These are phyloP conservation scores for Labeo rohita DNA, from an alignment of 2,113 vertebrate species.

Conservation along the genomic window DNA sequence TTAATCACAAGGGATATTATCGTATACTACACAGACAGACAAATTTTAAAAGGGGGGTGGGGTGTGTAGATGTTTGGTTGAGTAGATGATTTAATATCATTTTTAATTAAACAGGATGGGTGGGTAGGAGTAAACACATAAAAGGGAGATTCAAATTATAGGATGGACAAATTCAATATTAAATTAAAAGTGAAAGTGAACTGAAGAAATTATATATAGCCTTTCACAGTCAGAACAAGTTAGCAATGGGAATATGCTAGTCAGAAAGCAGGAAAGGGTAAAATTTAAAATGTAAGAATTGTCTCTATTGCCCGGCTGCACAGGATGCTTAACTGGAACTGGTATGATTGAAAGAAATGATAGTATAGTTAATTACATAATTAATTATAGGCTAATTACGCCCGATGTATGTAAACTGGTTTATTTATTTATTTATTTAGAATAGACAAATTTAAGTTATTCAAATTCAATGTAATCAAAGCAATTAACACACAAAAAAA, in stretches of 20 bases:
- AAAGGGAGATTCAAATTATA: background rate
- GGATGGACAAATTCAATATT: background rate
- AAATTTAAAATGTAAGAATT: background rate
- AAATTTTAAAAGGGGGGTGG: background rate
- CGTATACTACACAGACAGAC: background rate
- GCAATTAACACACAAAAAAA: too few species aligned
- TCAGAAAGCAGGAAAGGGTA: background rate
- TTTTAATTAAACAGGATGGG: constrained; percentile 2
- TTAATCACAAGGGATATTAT: background rate
- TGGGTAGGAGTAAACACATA: background rate
- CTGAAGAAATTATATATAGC: background rate
- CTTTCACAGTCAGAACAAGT: background rate
- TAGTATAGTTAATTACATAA: too few species aligned
- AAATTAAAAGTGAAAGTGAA: background rate
- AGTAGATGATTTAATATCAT: background rate
- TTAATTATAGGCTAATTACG: background rate
- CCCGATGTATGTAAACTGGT: too few species aligned
- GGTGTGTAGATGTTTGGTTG: background rate
- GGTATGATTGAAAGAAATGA: too few species aligned
- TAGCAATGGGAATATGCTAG: background rate
- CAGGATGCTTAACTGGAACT: too few species aligned
- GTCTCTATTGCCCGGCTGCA: too few species aligned
- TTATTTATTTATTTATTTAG: too few species aligned
- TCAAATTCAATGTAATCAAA: too few species aligned
- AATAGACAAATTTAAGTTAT: too few species aligned